Base-by-base conservation (phyloP, 2,113 vertebrate species). In the Alouatta palliata region DNA sequence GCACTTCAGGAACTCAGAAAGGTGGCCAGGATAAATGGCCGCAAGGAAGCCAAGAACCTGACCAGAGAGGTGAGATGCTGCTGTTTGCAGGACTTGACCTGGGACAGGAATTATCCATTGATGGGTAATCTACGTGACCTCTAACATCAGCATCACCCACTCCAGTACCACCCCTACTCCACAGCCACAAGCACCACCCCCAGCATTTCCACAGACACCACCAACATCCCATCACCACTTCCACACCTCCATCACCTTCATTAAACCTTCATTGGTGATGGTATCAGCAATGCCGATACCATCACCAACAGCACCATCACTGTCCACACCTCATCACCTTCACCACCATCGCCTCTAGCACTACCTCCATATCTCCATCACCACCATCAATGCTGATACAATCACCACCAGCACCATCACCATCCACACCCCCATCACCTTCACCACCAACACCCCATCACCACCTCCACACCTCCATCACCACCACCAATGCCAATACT, bases 11-110 rank as follows among this genome's bases (percentile, higher is more conserved):
- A 96, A 54, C 99, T 99, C 40, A 98, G 97, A 64, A 97, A 97
- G 20, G 99, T 99, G 20, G 99, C 99, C 94, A 97, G 80, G 52
- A 98, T 99, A 8, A 99, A 99, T 0, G 97, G 99, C 9, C 99
- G 98, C 96, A 76, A 96, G 2, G 98, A 99, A 52, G 96, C 98
- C 71, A 73, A 91, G 0, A 91, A 98, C 54, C 97, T 99, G 37
- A 99, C 99, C 0, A 19, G 96, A 1, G 99, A 99, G 98, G 99
- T 99, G 96, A 98, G 92, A 13, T 0, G 11, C 43, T 80, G 25
- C 54, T 27, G 8, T 23, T 16, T 5, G n/a, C 64, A 82, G 35
- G 43, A 19, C 23, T 1, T 16, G 3, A 37, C 35, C n/a, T 11
- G 14, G 68, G 45, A 52, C 64, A 45, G 6, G 35, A 35, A 52